Evolutionary conservation across 2,113 vertebrate species (phyloP).

Genomic region (Pipra filicauda): DNA sequence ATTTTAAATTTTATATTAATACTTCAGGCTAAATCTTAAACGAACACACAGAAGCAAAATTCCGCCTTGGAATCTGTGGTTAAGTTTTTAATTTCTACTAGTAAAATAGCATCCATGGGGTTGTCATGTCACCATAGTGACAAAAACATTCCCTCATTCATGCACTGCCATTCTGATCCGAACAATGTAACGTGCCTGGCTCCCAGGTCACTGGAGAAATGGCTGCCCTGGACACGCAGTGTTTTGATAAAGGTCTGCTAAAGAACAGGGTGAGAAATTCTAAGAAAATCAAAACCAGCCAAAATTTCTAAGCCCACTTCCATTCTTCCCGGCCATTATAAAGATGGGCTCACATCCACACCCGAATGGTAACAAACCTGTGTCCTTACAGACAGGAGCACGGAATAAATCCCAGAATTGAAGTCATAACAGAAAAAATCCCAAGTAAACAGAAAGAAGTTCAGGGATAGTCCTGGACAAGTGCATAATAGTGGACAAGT

Average conservation of each 20-base stretch:
- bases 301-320: neutral
- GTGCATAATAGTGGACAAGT: accelerated
- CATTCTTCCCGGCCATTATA: neutral
- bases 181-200: neutral
- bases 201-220: neutral
- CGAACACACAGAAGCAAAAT: conserved; percentile 68
- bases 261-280: neutral
- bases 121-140: conserved; percentile 18
- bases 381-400: neutral
- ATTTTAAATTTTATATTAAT: conserved; percentile 78
- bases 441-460: neutral
- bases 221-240: neutral
- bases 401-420: neutral
- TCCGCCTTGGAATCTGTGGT: conserved; percentile 52
- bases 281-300: neutral
- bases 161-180: neutral
- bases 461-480: neutral
- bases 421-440: neutral
- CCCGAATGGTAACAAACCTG: neutral
- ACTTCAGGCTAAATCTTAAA: conserved; percentile 73
- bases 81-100: conserved; percentile 69
- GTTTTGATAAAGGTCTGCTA: neutral
- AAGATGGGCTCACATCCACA: neutral
- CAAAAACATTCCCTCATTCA: conserved; percentile 37
- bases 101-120: conserved; percentile 46